Percentiles rank a stretch among this genome's conserved stretches.
Evolutionary conservation across 2,113 vertebrate species (phyloP).

Genomic region (Macquaria ambigua): DNA sequence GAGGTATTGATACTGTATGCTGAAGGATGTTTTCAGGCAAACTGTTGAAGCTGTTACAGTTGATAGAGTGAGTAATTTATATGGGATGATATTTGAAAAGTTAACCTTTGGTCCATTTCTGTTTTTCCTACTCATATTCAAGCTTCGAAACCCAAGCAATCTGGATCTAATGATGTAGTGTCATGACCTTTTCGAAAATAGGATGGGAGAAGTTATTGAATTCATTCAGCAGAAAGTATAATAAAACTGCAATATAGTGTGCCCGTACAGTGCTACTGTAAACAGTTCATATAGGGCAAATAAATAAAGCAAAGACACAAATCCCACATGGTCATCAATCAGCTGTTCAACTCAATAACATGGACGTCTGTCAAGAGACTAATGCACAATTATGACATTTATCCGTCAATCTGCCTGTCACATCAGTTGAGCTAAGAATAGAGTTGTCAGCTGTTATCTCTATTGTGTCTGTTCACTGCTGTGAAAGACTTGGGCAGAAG

Average conservation of each 20-base stretch:
- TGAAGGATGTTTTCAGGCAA: background rate
- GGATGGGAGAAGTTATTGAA: background rate
- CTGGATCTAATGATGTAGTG: background rate
- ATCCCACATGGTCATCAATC: background rate
- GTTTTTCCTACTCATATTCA: background rate
- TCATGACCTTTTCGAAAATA: constrained; percentile 6
- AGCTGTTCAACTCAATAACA: background rate
- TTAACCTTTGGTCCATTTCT: background rate
- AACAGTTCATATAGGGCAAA: too few species aligned
- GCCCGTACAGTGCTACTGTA: background rate
- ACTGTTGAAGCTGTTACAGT: background rate
- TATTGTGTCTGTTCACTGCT: background rate
- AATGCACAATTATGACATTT: background rate
- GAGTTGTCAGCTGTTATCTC: background rate
- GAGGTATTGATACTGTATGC: background rate
- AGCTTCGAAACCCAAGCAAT: background rate
- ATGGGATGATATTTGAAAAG: background rate
- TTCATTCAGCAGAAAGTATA: background rate
- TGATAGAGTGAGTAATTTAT: background rate
- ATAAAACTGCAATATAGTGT: background rate
- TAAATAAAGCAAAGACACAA: background rate
- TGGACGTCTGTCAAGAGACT: background rate
- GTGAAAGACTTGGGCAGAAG: background rate
- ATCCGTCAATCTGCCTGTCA: background rate
- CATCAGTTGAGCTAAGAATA: background rate